Evolutionary conservation across 2,888 invertebrate genomes (phyloP), one percentile per base, ranked within the genome.

Genomic region (Lasioglossum lativentre): DNA sequence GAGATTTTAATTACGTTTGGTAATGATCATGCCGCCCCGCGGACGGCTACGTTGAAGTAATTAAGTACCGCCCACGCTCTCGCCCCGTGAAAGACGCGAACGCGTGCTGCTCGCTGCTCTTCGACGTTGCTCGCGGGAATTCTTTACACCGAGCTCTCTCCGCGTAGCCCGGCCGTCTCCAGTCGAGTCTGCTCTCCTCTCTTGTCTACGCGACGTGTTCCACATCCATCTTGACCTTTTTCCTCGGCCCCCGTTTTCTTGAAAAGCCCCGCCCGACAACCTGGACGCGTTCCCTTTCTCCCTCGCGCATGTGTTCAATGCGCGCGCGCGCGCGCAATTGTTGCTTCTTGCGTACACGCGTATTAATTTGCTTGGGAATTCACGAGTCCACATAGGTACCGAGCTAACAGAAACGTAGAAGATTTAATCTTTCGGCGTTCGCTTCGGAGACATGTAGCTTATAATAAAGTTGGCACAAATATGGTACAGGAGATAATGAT

Each of bases 1-100:
- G 84, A 85, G 81, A 76, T 85, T 90, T 90, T 90, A 90, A 90
- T 90, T 90, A 88, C 86, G 73, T 87, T 88, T 87, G 80, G 80
- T 85, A 88, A 87, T 82, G 81, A 88, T 87, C 86, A 56, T 45
- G 70, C 63, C 16, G 4, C 56, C 16, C 38, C 34, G 73, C 10
- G 45, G 66, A 45, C 30, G 45, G 78, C 68, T 42, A 59, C 56
- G 78, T 75, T 42, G 63, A 70, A 78, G 85, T 88, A 88, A 90
- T 88, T 90, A 86, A 88, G 81, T 86, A 56, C 52, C 76, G 47
- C 76, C 78, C 75, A 75, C 79, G 34, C 38, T 56, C 40, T 6
- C 38, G 8, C 68, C 47, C 76, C 38, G 34, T 73, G 66, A 80
- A 78, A 82, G 81, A 73, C 80, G 34, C 38, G 6, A 30, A 14